Conservation (phyloP, 2,113 vertebrate species). For the Ramphastos sulfuratus region DNA sequence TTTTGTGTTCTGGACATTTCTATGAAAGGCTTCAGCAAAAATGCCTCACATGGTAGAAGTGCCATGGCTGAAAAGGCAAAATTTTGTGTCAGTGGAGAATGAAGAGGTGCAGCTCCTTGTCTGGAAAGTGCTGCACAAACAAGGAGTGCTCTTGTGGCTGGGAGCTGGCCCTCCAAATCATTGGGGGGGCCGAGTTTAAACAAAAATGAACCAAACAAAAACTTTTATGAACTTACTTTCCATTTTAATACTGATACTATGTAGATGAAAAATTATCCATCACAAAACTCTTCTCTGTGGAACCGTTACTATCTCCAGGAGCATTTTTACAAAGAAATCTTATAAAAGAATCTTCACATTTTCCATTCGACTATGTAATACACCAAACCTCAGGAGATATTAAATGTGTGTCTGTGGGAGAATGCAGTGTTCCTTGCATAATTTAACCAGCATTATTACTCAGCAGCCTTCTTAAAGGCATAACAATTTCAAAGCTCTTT, state of each 20-base stretch:
- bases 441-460: conserved; percentile 62
- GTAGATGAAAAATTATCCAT: background rate
- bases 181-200: background rate
- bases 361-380: background rate
- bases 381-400: conserved; percentile 34
- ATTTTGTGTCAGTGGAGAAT: accelerated
- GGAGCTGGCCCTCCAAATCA: background rate
- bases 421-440: conserved; percentile 51
- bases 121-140: background rate
- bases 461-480: conserved; percentile 50
- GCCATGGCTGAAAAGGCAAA: background rate
- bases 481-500: conserved; percentile 43
- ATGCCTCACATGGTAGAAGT: background rate
- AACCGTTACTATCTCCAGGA: conserved; percentile 16
- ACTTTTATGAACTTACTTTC: conserved; percentile 14
- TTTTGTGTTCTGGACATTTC: background rate
- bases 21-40: background rate
- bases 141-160: background rate
- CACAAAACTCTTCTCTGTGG: background rate
- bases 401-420: conserved; percentile 48
- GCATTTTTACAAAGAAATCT: background rate
- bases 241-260: background rate
- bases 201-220: too few species aligned
- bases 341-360: conserved; percentile 3
- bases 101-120: background rate